Base-by-base conservation (phyloP, 2,113 vertebrate species). In the Hymenochirus boettgeri region DNA sequence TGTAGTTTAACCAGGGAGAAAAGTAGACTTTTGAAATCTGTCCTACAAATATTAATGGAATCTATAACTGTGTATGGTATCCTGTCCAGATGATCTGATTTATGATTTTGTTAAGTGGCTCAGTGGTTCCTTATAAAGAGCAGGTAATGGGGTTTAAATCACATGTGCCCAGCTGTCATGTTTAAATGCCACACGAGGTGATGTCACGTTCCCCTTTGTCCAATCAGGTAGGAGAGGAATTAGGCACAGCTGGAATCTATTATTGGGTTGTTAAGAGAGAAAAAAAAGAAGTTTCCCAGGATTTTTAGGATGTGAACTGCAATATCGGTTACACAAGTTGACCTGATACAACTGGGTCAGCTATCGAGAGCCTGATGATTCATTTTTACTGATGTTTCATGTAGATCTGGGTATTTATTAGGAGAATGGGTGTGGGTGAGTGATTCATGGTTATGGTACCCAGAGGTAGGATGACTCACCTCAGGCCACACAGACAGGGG, bases 161-260 rank as follows among this genome's bases (percentile, higher is more conserved):
- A 35, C 33, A 35, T 35, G 33, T 35, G 33, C 33, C 33, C 27
- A 21, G 23, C 6, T 35, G 37, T 52, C 3, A 57, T 58, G 51
- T 62, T 66, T 57, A 24, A 29, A 48, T n/a, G 4, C 7, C 18
- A 4, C 12, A 12, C 24, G 21, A 18, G 46, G 33, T 69, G 56
- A 59, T 52, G 17, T 51, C 64, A 57, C 42, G 7, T 29, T 7
- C 47, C 4, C 12, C 19, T 42, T 6, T 9, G 11, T 12, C 31
- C 29, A 2, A 58, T 56, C 64, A 58, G 55, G 64, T 51, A 46
- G 27, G 24, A 23, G 22, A 17, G 54, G 21, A 66, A 35, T 9
- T 8, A 9, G 4, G 7, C 47, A 25, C 65, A 69, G 47, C 31
- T 60, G 65, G 56, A 60, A 69, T 26, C 19, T 27, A 60, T 69